Evolutionary conservation across 2,888 invertebrate species (phyloP), one percentile per base, ranked within the genome.

Genomic region (Hylaea fasciaria): DNA sequence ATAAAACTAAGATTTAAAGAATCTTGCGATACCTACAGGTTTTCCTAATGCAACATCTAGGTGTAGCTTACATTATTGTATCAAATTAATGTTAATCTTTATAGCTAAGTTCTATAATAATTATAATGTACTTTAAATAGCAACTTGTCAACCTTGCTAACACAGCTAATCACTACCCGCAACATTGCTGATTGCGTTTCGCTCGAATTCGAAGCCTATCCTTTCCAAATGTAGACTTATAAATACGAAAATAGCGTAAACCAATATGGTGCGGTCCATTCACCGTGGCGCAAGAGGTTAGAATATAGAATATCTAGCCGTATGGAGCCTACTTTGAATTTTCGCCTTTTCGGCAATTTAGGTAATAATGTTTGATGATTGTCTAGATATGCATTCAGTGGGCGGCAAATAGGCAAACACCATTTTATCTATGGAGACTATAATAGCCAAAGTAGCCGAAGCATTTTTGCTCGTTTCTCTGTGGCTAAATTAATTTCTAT

Each of bases 231-330:
- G 37, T n/a, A 37, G 3, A 2, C 2, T n/a, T n/a, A 12, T n/a
- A n/a, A n/a, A 12, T 10, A 16, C 11, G 12, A 48, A 53, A 48
- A 58, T 12, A 16, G 39, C 28, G 7, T 37, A 35, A 53, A 28
- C 46, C 11, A 40, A 16, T 47, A 47, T 13, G 2, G 35, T 13
- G n/a, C 3, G 47, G 9, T 57, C 32, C 54, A 28, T 22, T 46
- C 59, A 50, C 50, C 35, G 17, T 60, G 14, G 41, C 32, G 54
- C 46, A 53, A 58, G 28, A 44, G 14, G 35, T 43, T 43, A 16
- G 16, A 10, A n/a, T 44, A 35, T 40, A 22, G 22, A n/a, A n/a
- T n/a, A n/a, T n/a, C 13, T 17, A 32, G 28, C 9, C n/a, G n/a
- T 39, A 13, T 39, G 14, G 10, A 32, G 10, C 3, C 9, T 32